Evolutionary conservation across 1,140 invertebrate species (phyloP).

Genomic region (Dinoponera quadriceps): DNA sequence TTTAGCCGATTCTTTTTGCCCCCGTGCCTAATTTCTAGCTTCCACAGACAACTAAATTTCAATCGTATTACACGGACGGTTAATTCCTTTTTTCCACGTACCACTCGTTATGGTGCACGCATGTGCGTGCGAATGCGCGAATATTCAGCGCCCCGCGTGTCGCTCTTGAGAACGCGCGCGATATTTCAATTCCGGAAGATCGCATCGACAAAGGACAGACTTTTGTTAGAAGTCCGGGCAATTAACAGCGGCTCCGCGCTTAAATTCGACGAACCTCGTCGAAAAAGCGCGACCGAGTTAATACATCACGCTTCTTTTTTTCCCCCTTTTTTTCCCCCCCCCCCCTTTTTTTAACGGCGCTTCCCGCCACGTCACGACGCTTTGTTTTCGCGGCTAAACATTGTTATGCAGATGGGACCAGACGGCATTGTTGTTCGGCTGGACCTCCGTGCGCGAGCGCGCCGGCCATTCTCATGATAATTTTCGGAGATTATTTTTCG

Average conservation of each 20-base stretch:
- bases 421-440: slow-evolving; percentile 79
- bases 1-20: too few relatives aligned
- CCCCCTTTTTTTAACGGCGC: slow-evolving; percentile 34
- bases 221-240: slow-evolving; percentile 7
- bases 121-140: too few relatives aligned
- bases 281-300: slow-evolving; percentile 64
- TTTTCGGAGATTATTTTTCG: slow-evolving; percentile 79
- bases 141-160: too few relatives aligned
- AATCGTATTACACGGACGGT: too few relatives aligned
- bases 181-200: slow-evolving; percentile 28
- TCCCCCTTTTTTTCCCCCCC: background rate
- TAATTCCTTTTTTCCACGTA: too few relatives aligned
- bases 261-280: slow-evolving; percentile 69
- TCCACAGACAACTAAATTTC: too few relatives aligned
- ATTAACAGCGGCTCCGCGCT: slow-evolving; percentile 49
- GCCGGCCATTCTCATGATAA: slow-evolving; percentile 78
- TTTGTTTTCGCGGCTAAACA: slow-evolving; percentile 81
- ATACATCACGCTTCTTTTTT: slow-evolving; percentile 57
- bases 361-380: slow-evolving; percentile 65
- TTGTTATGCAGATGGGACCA: slow-evolving; percentile 81
- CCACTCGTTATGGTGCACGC: too few relatives aligned
- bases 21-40: too few relatives aligned
- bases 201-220: background rate
- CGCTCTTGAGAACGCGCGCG: background rate
- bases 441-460: slow-evolving; percentile 54